Percentiles rank a stretch among this genome's conserved stretches.
phyloP scores from a whole-genome alignment of 2,888 invertebrate species.

The Amorpha juglandis region DNA sequence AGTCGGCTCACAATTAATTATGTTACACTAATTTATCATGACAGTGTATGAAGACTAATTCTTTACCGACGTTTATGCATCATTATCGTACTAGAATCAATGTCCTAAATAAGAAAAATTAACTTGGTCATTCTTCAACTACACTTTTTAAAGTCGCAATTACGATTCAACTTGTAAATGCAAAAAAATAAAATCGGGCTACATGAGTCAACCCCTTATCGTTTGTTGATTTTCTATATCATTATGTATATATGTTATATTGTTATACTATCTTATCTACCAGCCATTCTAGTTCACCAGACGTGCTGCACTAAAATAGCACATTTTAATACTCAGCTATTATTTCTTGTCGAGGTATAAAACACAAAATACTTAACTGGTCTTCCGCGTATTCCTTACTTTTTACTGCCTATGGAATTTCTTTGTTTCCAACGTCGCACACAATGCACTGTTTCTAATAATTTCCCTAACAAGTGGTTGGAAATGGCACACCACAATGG shows the following conservation, averaged over 20 bases:
- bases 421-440: constrained; percentile 69
- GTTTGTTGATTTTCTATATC: constrained; percentile 52
- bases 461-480: constrained; percentile 69
- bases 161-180: not conserved
- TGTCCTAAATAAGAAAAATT: not conserved
- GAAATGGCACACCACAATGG: constrained; percentile 60
- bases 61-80: not conserved
- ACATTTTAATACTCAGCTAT: constrained; percentile 40
- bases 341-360: constrained; percentile 50
- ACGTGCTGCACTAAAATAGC: constrained; percentile 32
- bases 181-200: not conserved
- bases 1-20: not conserved
- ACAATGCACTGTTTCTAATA: constrained; percentile 75
- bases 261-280: constrained; percentile 15
- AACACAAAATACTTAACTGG: constrained; percentile 51
- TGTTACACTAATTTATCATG: not conserved
- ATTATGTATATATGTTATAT: constrained; percentile 36
- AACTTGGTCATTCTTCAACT: not conserved
- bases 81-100: not conserved
- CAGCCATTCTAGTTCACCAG: constrained; percentile 18
- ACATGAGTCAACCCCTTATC: constrained; percentile 49
- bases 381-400: constrained; percentile 62
- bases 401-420: constrained; percentile 69
- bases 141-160: not conserved
- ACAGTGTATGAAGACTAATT: not conserved